Evolutionary conservation across 2,888 invertebrate genomes (phyloP).

Genomic region (Therioaphis trifolii): DNA sequence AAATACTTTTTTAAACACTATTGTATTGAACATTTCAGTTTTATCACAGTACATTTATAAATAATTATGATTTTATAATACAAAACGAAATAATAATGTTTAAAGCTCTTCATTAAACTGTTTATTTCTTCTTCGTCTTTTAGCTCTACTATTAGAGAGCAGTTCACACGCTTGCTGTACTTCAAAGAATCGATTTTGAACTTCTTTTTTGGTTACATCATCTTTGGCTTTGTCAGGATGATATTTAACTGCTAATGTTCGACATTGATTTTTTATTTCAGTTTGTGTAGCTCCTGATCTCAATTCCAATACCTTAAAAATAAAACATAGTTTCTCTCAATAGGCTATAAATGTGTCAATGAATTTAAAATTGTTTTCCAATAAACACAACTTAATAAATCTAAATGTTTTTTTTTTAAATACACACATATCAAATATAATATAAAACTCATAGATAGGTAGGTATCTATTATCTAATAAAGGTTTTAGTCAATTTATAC

Average conservation of each 20-base stretch:
- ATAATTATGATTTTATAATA: conserved; percentile 51
- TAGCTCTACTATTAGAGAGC: conserved; percentile 83
- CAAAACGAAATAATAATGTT: conserved; percentile 17
- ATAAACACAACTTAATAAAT: too few species aligned
- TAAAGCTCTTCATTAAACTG: conserved; percentile 68
- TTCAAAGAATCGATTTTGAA: conserved; percentile 90
- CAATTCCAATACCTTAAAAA: conserved; percentile 77
- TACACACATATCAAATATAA: too few species aligned
- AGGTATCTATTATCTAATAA: too few species aligned
- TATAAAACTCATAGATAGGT: too few species aligned
- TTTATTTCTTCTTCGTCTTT: conserved; percentile 80
- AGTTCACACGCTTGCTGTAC: conserved; percentile 93
- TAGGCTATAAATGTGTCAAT: background rate
- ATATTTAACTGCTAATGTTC: conserved; percentile 83
- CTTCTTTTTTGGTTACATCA: conserved; percentile 75
- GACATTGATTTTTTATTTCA: conserved; percentile 86
- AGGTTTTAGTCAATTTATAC: too few species aligned
- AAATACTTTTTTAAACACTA: background rate
- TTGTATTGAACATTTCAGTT: background rate
- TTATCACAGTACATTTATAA: conserved; percentile 39
- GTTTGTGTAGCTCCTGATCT: conserved; percentile 84
- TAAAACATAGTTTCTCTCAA: background rate
- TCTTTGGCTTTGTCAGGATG: conserved; percentile 94
- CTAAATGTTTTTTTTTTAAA: too few species aligned
- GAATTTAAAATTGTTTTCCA: too few species aligned